These are phyloP conservation scores for Enteromius viviparus DNA, from an alignment of 2,797 vertebrate species.

Conservation along the genomic window DNA sequence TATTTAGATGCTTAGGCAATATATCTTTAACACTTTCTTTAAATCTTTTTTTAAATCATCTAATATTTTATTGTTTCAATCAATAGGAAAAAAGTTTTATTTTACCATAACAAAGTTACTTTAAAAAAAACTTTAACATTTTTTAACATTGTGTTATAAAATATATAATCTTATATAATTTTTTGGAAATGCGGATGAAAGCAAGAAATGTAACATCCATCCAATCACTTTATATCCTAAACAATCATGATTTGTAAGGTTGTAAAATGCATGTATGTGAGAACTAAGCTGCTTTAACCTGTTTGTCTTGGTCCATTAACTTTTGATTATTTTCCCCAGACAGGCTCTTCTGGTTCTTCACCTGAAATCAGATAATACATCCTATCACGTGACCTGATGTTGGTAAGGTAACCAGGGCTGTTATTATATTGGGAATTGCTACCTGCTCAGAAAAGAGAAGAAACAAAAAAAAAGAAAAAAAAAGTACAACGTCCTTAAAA, in stretches of 20 bases:
- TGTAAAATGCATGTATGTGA: background rate
- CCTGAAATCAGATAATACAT: conserved; percentile 74
- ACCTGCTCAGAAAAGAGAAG: background rate
- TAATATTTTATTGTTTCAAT: background rate
- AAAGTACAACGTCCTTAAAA: background rate
- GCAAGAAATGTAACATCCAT: background rate
- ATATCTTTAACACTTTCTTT: background rate
- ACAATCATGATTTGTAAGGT: background rate
- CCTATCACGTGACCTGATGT: conserved; percentile 40
- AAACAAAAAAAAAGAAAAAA: background rate
- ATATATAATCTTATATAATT: background rate
- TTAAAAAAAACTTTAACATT: background rate
- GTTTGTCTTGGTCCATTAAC: conserved; percentile 84
- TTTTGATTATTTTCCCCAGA: conserved; percentile 78
- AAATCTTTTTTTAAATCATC: background rate
- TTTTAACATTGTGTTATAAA: background rate
- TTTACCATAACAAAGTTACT: background rate
- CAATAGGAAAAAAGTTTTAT: background rate
- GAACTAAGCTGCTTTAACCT: conserved; percentile 72
- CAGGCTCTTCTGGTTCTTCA: conserved; percentile 81
- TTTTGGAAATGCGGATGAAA: background rate
- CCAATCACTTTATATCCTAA: background rate
- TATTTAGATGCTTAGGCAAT: background rate
- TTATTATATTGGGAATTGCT: conserved; percentile 16
- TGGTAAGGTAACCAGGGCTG: background rate